These are phyloP conservation scores for Clavelina lepadiformis DNA, from an alignment of 23 tunicate species.

Conservation along the genomic window DNA sequence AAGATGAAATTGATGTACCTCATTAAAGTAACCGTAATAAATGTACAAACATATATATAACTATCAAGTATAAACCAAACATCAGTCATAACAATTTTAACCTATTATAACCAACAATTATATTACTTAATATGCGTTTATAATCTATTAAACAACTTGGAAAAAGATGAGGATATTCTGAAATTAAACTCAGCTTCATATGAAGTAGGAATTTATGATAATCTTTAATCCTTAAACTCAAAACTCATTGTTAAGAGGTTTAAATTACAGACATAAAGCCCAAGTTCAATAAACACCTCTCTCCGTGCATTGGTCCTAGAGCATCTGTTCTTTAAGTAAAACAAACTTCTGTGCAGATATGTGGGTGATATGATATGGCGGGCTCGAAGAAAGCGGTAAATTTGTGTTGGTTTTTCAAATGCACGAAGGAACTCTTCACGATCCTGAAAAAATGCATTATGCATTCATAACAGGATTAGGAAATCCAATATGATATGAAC, in stretches of 20 bases:
- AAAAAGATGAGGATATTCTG: too few species aligned
- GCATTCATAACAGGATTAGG: too few species aligned
- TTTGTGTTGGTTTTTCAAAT: slow-evolving; percentile 91
- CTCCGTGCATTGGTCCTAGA: slow-evolving; percentile 73
- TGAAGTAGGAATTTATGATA: too few species aligned
- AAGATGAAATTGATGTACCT: background rate
- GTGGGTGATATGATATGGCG: slow-evolving; percentile 67
- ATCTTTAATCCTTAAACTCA: too few species aligned
- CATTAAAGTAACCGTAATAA: background rate
- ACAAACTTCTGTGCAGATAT: slow-evolving; percentile 59
- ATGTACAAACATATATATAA: background rate
- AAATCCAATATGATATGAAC: too few species aligned
- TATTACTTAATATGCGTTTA: too few species aligned
- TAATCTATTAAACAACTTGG: too few species aligned
- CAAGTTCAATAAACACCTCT: too few species aligned
- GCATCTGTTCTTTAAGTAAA: slow-evolving; percentile 68
- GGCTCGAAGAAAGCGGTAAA: slow-evolving; percentile 81
- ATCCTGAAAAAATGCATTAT: slow-evolving; percentile 63
- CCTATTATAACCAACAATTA: too few species aligned
- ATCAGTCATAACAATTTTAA: background rate
- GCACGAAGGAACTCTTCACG: slow-evolving; percentile 80
- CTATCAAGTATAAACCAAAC: background rate
- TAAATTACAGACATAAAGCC: too few species aligned
- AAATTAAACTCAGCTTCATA: too few species aligned
- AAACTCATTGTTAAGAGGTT: too few species aligned